These are phyloP conservation scores for Pterobdella sp. DNA, from an alignment of 2,888 invertebrate species.

Conservation along the genomic window DNA sequence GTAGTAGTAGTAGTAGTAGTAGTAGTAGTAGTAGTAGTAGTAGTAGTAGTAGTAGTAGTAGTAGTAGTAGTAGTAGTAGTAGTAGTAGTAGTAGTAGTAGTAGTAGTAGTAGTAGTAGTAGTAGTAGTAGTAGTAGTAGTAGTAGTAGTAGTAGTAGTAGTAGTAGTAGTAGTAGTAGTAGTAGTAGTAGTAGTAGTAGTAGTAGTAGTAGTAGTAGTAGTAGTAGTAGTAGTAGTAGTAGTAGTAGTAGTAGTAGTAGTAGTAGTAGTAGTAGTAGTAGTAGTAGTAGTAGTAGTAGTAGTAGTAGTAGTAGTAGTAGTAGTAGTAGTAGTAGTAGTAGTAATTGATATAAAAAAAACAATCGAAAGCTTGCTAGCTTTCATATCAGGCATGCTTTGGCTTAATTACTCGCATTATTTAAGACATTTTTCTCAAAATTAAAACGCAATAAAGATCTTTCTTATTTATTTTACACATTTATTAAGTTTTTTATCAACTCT, in stretches of 20 bases:
- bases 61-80: conserved; percentile 8
- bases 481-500: too few relatives aligned
- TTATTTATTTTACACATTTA: too few relatives aligned
- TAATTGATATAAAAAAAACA: too few relatives aligned
- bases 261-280: conserved; percentile 8
- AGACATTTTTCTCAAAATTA: too few relatives aligned
- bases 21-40: conserved; percentile 8
- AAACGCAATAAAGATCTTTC: too few relatives aligned
- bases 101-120: conserved; percentile 8
- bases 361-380: too few relatives aligned
- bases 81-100: conserved; percentile 8
- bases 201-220: conserved; percentile 8
- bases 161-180: conserved; percentile 8
- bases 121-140: conserved; percentile 8
- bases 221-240: conserved; percentile 8
- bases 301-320: conserved; percentile 8
- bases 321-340: conserved; percentile 9
- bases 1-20: conserved; percentile 8
- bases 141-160: conserved; percentile 8
- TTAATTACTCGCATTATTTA: too few relatives aligned
- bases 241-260: conserved; percentile 8
- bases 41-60: conserved; percentile 8
- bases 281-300: conserved; percentile 8
- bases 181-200: conserved; percentile 8
- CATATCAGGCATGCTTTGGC: too few relatives aligned